These are phyloP conservation scores for Pheosia tremula DNA, from an alignment of 2,888 invertebrate genomes.

Conservation along the genomic window DNA sequence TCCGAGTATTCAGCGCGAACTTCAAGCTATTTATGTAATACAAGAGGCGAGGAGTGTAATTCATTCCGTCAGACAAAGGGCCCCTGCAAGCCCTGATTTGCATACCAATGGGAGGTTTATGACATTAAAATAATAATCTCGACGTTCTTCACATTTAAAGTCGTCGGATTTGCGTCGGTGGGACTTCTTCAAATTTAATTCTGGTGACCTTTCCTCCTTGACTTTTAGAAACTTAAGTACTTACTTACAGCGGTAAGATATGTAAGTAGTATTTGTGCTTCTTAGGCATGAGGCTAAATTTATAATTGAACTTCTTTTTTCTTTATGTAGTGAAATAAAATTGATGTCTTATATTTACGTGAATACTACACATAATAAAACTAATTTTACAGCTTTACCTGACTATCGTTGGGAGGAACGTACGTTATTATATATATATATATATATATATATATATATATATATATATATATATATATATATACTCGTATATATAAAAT, in stretches of 20 bases:
- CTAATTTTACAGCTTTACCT: too few relatives aligned
- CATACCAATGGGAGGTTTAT: constrained; percentile 58
- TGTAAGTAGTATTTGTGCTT: too few relatives aligned
- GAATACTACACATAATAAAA: too few relatives aligned
- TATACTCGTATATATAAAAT: too few relatives aligned
- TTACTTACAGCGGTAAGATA: background rate
- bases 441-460: too few relatives aligned
- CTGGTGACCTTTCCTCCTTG: constrained; percentile 1
- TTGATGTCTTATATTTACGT: too few relatives aligned
- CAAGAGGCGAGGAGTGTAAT: constrained; percentile 42
- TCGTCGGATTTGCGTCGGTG: constrained; percentile 4
- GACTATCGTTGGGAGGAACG: too few relatives aligned
- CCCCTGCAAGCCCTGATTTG: constrained; percentile 47
- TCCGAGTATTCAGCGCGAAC: constrained; percentile 12
- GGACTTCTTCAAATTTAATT: constrained; percentile 1
- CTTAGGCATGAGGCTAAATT: too few relatives aligned
- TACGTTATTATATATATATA: too few relatives aligned
- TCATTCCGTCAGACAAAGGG: constrained; percentile 47
- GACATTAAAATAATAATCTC: constrained; percentile 62
- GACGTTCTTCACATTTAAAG: constrained; percentile 27
- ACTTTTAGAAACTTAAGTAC: background rate
- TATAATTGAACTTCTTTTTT: too few relatives aligned
- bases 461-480: too few relatives aligned
- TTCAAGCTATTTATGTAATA: constrained; percentile 15
- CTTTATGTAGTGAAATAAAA: too few relatives aligned